A percentile compares a stretch with the other conserved stretches of the same genome.
Conservation (phyloP, 2,113 vertebrate genomes). For the Pseudopipra pipra region DNA sequence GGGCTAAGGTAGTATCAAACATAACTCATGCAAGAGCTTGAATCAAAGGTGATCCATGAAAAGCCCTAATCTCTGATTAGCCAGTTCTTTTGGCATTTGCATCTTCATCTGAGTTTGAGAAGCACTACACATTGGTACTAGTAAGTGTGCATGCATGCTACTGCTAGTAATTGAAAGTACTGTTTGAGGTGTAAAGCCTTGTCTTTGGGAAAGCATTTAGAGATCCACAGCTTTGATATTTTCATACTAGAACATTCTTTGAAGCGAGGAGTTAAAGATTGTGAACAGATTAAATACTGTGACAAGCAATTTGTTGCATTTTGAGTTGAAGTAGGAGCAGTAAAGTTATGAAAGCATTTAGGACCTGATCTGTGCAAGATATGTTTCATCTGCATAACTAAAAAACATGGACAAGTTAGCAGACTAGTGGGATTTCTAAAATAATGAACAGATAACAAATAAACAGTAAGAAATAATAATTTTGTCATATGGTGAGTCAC, state of each 20-base stretch:
- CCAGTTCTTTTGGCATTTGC: neutral
- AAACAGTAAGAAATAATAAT: neutral
- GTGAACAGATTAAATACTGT: neutral
- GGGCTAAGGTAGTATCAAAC: neutral
- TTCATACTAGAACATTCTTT: neutral
- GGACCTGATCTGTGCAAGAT: neutral
- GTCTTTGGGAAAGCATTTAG: neutral
- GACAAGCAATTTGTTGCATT: neutral
- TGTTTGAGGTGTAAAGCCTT: neutral
- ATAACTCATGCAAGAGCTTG: neutral
- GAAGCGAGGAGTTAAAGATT: neutral
- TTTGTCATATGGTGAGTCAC: neutral
- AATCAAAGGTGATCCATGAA: neutral
- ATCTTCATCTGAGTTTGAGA: neutral
- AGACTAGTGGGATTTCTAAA: neutral
- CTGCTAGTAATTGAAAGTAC: neutral
- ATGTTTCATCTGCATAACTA: neutral
- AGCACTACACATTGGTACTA: neutral
- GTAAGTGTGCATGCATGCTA: rapidly evolving
- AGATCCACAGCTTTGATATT: neutral
- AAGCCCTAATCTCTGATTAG: neutral
- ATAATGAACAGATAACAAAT: neutral
- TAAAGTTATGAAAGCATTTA: neutral
- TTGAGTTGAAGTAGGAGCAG: neutral
- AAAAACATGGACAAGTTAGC: neutral